Conservation (phyloP, 2,888 invertebrate species). For the Trichopria drosophilae region DNA sequence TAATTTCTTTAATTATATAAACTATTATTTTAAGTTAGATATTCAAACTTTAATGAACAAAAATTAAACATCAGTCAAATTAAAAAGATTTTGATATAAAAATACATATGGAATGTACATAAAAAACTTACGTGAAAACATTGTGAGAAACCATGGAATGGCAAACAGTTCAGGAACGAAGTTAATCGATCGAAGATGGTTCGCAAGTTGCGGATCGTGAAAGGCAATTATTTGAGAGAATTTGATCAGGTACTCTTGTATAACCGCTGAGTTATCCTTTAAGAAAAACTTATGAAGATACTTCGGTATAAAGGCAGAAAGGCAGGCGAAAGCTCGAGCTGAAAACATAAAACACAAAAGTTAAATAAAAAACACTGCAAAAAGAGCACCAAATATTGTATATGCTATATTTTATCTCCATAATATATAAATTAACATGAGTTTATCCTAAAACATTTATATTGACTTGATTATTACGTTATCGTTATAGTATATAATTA, state of each 20-base stretch:
- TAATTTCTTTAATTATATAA: too few relatives aligned
- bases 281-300: constrained; percentile 96
- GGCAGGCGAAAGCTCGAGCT: constrained; percentile 93
- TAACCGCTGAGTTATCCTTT: constrained; percentile 93
- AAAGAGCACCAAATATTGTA: background rate
- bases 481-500: too few relatives aligned
- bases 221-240: constrained; percentile 96
- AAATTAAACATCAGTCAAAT: too few relatives aligned
- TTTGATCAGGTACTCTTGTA: constrained; percentile 96
- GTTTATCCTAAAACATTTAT: too few relatives aligned
- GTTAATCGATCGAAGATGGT: constrained; percentile 87
- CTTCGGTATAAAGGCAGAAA: constrained; percentile 94
- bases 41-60: too few relatives aligned
- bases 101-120: constrained; percentile 11
- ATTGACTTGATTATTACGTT: too few relatives aligned
- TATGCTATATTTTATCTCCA: background rate
- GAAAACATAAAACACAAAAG: constrained; percentile 52
- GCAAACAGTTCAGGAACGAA: constrained; percentile 98
- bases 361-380: constrained; percentile 26
- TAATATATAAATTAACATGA: constrained; percentile 1
- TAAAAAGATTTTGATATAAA: too few relatives aligned
- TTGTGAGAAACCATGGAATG: constrained; percentile 98
- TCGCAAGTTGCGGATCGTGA: constrained; percentile 89
- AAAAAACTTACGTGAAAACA: constrained; percentile 89
- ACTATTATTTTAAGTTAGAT: too few relatives aligned